Evolutionary conservation across 2,888 invertebrate species (phyloP).

Genomic region (Melanargia galathea): DNA sequence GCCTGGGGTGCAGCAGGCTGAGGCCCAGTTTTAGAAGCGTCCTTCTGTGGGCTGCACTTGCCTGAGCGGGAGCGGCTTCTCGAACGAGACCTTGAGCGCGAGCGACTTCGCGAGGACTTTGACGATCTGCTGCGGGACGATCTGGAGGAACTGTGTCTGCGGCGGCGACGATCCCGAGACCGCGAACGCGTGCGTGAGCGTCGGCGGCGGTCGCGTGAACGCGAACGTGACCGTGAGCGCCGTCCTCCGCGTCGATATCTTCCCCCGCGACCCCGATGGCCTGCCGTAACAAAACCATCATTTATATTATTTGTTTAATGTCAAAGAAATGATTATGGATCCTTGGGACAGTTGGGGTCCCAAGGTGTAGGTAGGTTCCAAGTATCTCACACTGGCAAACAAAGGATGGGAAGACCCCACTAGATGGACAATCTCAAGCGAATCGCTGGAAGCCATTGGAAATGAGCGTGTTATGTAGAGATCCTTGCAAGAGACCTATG

Average conservation of each 20-base stretch:
- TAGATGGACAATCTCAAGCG: too few relatives aligned
- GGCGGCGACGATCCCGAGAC: constrained; percentile 70
- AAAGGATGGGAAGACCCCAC: too few relatives aligned
- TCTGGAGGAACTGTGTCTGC: constrained; percentile 71
- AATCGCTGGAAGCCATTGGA: too few relatives aligned
- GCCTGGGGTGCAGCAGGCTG: constrained; percentile 58
- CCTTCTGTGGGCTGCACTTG: constrained; percentile 78
- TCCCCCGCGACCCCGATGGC: constrained; percentile 72
- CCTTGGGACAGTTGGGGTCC: too few relatives aligned
- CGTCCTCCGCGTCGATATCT: constrained; percentile 62
- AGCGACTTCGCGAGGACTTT: constrained; percentile 62
- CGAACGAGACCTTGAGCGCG: constrained; percentile 71
- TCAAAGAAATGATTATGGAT: background rate
- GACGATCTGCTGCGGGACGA: constrained; percentile 75
- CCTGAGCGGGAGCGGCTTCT: constrained; percentile 79
- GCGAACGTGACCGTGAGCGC: constrained; percentile 51
- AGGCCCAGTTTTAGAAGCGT: constrained; percentile 56
- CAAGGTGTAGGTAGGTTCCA: too few relatives aligned
- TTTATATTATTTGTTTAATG: background rate
- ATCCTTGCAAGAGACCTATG: too few relatives aligned
- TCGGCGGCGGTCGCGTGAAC: constrained; percentile 57
- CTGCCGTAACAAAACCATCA: constrained; percentile 45
- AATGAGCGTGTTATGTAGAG: too few relatives aligned
- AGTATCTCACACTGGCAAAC: too few relatives aligned
- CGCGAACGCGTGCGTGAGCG: constrained; percentile 65